Evolutionary conservation across 2,797 vertebrate genomes (phyloP), one percentile per base, ranked within the genome.

Genomic region (Gorsachius magnificus): DNA sequence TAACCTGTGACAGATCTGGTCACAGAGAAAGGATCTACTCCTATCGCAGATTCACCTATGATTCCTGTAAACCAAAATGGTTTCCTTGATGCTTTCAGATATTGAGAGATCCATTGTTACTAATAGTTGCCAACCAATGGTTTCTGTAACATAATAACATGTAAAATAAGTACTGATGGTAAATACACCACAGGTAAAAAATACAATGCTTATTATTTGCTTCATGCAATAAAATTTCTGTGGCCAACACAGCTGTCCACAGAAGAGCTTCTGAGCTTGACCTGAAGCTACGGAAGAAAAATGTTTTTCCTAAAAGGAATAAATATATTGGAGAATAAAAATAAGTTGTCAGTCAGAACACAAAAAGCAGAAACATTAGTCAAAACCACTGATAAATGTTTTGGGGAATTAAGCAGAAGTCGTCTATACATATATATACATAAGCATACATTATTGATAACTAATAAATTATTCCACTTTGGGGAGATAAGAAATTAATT

Each of bases 401-500:
- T 45, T 10, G 26, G 25, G 43, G 64, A 82, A 79, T 84, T 80
- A 79, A 82, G 68, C 2, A 69, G 38, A 84, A 5, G 6, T 79
- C 63, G 22, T 35, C 38, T 69, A 41, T 12, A n/a, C 28, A 41
- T 41, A 41, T 58, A 22, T 38, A 51, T 28, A 70, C 51, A 63
- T 56, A 65, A 71, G 6, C 29, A 83, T 87, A 63, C 2, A 80
- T 85, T 90, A 85, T 70, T 70, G 33, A 91, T 91, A 91, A 38
- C 35, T 70, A 85, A 93, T 66, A 85, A 85, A 91, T 83, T 93
- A 94, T 93, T 93, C 57, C 12, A 64, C 60, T 68, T 77, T 28
- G 16, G 41, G 24, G 25, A 85, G 5, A 83, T 17, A 61, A 10
- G 13, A 64, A 75, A 76, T 26, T 2, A 5, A 24, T 16, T 69